A percentile compares a stretch with the other conserved stretches of the same genome.
These are phyloP conservation scores for Microctonus aethiopoides DNA, from an alignment of 2,888 invertebrate species.

Conservation along the genomic window DNA sequence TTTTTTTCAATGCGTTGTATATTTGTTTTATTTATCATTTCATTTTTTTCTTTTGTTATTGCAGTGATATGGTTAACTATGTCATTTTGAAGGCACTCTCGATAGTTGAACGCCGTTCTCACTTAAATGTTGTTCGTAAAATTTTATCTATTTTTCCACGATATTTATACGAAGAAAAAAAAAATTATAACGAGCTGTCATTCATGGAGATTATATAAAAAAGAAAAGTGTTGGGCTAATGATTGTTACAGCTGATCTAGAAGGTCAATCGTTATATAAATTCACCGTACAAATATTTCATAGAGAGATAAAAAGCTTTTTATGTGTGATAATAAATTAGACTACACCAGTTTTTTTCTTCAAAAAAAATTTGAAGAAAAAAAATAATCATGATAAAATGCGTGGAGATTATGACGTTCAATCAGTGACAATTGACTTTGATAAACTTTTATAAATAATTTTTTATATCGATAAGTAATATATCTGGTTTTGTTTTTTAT, in stretches of 20 bases:
- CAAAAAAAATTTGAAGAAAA: no score
- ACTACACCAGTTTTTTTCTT: neutral
- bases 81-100: conserved; percentile 29
- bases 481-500: conserved; percentile 2
- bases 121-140: neutral
- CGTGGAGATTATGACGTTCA: neutral
- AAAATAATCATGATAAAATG: neutral
- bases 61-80: conserved; percentile 27
- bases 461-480: conserved; percentile 23
- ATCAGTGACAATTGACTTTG: neutral
- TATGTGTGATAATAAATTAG: no score
- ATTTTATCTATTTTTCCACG: neutral
- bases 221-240: neutral
- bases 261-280: neutral
- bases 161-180: neutral
- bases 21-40: neutral
- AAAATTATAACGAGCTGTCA: no score
- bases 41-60: conserved; percentile 10
- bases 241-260: neutral
- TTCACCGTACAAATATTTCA: neutral
- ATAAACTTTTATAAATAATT: neutral
- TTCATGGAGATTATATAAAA: neutral
- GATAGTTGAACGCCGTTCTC: conserved; percentile 21
- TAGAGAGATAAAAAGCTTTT: neutral
- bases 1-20: neutral